phyloP scores from a whole-genome alignment of 2,113 vertebrate genomes.

The Pseudolaguvia tuberculata region DNA sequence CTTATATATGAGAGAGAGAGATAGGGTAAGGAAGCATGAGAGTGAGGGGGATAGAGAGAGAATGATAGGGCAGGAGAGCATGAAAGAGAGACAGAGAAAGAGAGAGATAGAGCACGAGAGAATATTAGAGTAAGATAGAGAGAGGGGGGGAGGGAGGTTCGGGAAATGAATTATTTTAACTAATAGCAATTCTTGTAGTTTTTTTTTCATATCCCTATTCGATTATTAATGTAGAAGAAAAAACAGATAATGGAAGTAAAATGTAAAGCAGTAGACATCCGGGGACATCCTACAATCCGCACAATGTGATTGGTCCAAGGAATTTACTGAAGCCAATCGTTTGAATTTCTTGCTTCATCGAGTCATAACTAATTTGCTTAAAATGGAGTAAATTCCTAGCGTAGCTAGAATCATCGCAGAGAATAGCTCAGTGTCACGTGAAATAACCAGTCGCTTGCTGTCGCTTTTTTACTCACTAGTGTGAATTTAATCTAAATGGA shows the following conservation, averaged over 20 bases:
- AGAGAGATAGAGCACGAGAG: too few species aligned
- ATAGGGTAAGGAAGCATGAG: too few species aligned
- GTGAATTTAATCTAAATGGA: constrained; percentile 2
- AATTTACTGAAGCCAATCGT: constrained; percentile 21
- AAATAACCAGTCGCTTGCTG: background rate
- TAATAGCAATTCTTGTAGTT: too few species aligned
- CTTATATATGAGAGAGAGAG: too few species aligned
- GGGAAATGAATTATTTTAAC: too few species aligned
- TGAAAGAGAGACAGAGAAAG: too few species aligned
- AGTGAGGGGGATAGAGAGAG: too few species aligned
- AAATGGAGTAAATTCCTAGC: background rate
- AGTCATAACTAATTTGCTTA: constrained; percentile 25
- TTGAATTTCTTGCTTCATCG: constrained; percentile 18
- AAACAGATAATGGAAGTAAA: background rate
- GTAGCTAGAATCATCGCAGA: background rate
- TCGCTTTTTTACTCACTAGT: background rate
- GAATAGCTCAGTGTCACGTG: constrained; percentile 6
- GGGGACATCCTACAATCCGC: background rate
- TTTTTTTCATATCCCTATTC: too few species aligned
- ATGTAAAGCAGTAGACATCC: background rate
- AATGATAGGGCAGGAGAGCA: too few species aligned
- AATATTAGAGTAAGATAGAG: too few species aligned
- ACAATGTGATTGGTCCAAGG: background rate
- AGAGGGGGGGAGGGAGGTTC: too few species aligned
- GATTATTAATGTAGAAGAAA: background rate